Evolutionary conservation across 2,888 invertebrate species (phyloP).

Genomic region (Papilio elwesi): DNA sequence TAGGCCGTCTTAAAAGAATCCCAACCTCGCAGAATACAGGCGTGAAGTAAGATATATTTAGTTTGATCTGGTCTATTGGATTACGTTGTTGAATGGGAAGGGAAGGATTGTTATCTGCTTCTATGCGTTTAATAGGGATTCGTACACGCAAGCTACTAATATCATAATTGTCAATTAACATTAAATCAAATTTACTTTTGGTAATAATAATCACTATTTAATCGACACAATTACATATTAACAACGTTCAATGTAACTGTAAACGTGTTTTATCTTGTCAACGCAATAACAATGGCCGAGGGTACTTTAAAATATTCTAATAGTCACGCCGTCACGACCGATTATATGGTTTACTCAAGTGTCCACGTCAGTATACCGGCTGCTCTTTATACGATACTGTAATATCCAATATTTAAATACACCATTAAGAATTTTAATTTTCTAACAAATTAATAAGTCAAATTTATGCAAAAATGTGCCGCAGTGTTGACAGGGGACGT

Average conservation of each 20-base stretch:
- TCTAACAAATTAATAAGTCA: no score
- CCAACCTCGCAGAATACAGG: neutral
- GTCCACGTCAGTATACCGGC: constrained; percentile 9
- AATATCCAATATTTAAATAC: no score
- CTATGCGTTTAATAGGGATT: no score
- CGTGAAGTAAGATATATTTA: no score
- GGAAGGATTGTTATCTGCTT: no score
- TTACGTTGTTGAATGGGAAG: no score
- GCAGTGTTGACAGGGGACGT: no score
- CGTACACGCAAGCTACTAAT: no score
- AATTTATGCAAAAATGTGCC: no score
- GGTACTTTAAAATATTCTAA: constrained; percentile 29
- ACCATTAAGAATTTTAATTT: no score
- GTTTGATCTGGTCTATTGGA: no score
- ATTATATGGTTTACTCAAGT: constrained; percentile 39
- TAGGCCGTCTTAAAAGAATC: neutral
- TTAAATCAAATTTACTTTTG: neutral
- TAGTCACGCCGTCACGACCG: constrained; percentile 36
- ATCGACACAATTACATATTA: neutral
- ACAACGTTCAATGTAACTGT: neutral
- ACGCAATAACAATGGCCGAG: constrained; percentile 12
- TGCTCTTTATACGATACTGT: neutral
- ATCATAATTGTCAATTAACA: no score
- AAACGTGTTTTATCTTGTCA: constrained; percentile 13
- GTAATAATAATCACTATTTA: neutral